Conservation (phyloP, 2,113 vertebrate species). For the Erpornis zantholeuca region DNA sequence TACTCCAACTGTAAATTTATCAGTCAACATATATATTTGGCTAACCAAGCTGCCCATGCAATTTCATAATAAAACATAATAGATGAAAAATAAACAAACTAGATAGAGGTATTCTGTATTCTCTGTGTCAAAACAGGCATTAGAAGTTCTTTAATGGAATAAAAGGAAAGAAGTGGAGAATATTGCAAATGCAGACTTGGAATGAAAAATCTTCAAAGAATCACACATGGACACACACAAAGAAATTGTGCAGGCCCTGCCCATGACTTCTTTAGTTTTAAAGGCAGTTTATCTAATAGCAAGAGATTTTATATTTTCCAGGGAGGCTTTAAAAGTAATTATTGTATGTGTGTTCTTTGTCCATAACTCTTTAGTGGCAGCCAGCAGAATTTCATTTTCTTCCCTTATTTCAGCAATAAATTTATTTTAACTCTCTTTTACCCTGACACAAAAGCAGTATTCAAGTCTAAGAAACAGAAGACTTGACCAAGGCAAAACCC, state of each 20-base stretch:
- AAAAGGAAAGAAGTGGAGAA: not conserved
- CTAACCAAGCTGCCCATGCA: not conserved
- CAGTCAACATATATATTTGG: not conserved
- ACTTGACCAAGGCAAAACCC: not conserved
- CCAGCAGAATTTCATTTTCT: constrained; percentile 46
- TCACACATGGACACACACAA: not conserved
- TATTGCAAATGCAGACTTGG: not conserved
- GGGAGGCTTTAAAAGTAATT: constrained; percentile 51
- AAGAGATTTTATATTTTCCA: constrained; percentile 49
- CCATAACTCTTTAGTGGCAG: constrained; percentile 23
- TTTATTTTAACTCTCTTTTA: constrained; percentile 3
- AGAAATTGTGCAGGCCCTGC: not conserved
- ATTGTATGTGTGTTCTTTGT: constrained; percentile 8
- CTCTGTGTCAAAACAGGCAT: not conserved
- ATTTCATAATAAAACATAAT: not conserved
- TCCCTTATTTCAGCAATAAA: constrained; percentile 51
- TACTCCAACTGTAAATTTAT: not conserved
- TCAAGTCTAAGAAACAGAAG: not conserved
- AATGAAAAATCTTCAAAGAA: not conserved
- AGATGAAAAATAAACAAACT: not conserved
- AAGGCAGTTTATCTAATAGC: constrained; percentile 3
- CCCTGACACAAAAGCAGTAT: not conserved
- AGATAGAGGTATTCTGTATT: not conserved
- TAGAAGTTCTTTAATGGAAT: not conserved
- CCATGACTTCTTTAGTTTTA: not conserved